Conservation (phyloP, 37 sponge, comb jelly and placozoan species). For the Bolinopsis microptera region DNA sequence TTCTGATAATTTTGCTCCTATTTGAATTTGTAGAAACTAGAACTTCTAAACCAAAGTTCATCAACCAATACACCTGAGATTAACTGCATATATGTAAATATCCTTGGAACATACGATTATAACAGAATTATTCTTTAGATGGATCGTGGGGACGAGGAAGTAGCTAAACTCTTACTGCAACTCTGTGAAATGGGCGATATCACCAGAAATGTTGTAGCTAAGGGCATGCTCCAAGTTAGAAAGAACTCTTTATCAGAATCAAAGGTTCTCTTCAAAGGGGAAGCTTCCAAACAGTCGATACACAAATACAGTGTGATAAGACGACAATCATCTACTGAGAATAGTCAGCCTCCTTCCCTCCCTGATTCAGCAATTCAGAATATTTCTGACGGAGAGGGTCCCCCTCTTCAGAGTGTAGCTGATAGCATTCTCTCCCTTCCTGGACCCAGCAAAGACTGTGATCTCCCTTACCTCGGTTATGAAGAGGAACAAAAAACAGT, state of each 20-base stretch:
- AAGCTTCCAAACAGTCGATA: not conserved
- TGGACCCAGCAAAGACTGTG: constrained; percentile 57
- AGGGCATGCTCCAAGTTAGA: constrained; percentile 26
- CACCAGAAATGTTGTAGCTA: not conserved
- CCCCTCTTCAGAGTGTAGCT: not conserved
- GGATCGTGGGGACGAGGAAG: not conserved
- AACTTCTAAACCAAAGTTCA: too few relatives aligned
- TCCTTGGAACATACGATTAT: too few relatives aligned
- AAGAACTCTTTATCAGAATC: not conserved
- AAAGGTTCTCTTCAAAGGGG: not conserved
- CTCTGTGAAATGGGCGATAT: constrained; percentile 54
- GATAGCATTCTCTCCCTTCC: constrained; percentile 48
- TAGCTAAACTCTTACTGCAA: not conserved
- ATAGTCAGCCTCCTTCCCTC: not conserved
- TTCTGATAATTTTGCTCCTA: too few relatives aligned
- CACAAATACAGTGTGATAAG: not conserved
- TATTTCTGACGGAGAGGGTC: not conserved
- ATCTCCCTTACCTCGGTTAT: not conserved
- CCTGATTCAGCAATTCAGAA: constrained; percentile 10
- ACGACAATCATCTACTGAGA: constrained; percentile 19
- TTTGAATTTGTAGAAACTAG: too few relatives aligned
- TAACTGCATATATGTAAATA: too few relatives aligned
- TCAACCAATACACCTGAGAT: too few relatives aligned
- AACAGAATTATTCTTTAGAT: not conserved
- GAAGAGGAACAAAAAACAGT: not conserved